A percentile compares a stretch with the other conserved stretches of the same genome.
phyloP scores from a whole-genome alignment of 2,888 invertebrate species.

The Brachynemurus nebulosus region DNA sequence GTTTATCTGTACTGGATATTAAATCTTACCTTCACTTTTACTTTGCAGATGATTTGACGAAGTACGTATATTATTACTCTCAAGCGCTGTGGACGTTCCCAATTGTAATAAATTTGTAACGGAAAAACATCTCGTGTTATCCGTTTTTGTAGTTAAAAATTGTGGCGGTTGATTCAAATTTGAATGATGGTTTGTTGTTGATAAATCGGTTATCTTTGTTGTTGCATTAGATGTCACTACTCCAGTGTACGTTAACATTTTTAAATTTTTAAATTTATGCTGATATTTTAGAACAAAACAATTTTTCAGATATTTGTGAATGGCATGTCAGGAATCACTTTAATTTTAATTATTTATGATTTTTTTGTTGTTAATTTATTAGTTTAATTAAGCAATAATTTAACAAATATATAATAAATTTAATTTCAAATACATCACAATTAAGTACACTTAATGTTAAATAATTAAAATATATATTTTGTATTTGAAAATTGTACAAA shows the following conservation, averaged over 20 bases:
- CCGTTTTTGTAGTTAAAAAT: constrained; percentile 13
- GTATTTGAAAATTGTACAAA: neutral
- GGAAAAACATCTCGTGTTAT: constrained; percentile 29
- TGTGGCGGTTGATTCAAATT: neutral
- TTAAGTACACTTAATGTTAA: neutral
- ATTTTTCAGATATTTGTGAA: too few relatives aligned
- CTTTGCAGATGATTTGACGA: too few relatives aligned
- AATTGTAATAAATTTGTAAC: constrained; percentile 29
- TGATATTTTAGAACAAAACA: too few relatives aligned
- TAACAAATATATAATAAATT: neutral
- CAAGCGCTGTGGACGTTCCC: constrained; percentile 18
- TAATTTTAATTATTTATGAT: neutral
- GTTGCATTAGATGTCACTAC: neutral
- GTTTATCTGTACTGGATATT: too few relatives aligned
- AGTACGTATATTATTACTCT: neutral
- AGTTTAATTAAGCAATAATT: neutral
- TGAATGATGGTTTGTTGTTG: neutral
- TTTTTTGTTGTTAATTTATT: neutral
- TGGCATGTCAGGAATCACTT: neutral
- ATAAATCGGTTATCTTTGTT: neutral
- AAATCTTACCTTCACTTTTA: constrained; percentile 9
- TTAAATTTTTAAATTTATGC: too few relatives aligned
- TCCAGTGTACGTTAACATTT: constrained; percentile 1
- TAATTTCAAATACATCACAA: neutral
- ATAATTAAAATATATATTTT: neutral